These are phyloP conservation scores for Mastomys coucha DNA, from an alignment of 2,113 vertebrate species.

Conservation along the genomic window DNA sequence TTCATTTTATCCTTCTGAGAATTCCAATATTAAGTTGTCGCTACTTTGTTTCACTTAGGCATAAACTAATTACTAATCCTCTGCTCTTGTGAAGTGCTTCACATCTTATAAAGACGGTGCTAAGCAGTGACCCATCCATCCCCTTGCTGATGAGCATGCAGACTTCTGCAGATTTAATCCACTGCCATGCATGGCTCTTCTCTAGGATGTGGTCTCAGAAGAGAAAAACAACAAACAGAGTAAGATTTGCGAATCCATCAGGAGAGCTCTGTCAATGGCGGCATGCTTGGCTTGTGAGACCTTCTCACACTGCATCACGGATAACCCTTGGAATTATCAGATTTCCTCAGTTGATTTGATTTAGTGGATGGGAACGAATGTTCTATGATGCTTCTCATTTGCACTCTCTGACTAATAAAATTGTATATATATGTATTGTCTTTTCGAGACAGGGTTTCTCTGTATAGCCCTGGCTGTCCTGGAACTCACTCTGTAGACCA, in stretches of 20 bases:
- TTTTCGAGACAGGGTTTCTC: too few species aligned
- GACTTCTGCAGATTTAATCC: too few species aligned
- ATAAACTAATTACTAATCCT: background rate
- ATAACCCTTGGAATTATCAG: background rate
- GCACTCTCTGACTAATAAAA: background rate
- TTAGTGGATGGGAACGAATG: background rate
- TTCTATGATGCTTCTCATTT: background rate
- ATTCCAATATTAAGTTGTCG: background rate
- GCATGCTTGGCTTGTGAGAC: background rate
- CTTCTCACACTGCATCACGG: accelerated
- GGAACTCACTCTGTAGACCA: too few species aligned
- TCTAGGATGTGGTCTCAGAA: background rate
- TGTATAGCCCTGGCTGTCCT: too few species aligned
- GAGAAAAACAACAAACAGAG: background rate
- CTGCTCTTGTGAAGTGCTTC: background rate
- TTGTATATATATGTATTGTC: background rate
- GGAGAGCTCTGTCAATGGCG: background rate
- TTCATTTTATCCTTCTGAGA: background rate
- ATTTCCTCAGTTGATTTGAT: background rate
- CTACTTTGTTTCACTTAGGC: background rate
- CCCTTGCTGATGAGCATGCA: background rate
- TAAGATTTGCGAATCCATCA: background rate
- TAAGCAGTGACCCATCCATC: background rate
- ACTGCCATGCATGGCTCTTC: background rate
- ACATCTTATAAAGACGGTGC: background rate